Evolutionary conservation across 2,888 invertebrate genomes (phyloP).

Genomic region (Meteorus colon): DNA sequence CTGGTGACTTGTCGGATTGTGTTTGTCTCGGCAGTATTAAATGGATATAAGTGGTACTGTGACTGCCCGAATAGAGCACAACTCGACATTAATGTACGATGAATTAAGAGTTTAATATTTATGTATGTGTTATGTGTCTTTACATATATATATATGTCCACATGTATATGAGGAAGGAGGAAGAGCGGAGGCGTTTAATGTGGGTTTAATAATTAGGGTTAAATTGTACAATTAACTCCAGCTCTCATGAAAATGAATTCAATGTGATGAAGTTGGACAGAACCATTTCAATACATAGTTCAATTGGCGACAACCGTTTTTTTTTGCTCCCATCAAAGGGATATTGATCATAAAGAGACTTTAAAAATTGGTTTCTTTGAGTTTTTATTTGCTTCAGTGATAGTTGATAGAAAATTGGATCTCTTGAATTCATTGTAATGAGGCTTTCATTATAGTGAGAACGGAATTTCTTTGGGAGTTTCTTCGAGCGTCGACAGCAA

Average conservation of each 20-base stretch:
- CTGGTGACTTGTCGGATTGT: constrained; percentile 36
- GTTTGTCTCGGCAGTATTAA: constrained; percentile 17
- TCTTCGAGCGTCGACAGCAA: too few species aligned
- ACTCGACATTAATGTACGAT: constrained; percentile 10
- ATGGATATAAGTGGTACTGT: constrained; percentile 7
- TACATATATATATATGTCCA: neutral
- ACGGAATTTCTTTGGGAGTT: too few species aligned
- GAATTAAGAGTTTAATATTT: constrained; percentile 14
- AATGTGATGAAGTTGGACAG: constrained; percentile 11
- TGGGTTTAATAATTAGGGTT: constrained; percentile 55
- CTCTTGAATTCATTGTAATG: too few species aligned
- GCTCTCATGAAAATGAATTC: constrained; percentile 25
- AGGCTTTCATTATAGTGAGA: too few species aligned
- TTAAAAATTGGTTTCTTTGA: too few species aligned
- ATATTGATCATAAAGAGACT: too few species aligned
- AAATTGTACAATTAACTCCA: constrained; percentile 56
- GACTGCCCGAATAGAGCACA: neutral
- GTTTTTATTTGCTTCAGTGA: too few species aligned
- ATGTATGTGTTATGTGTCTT: constrained; percentile 1
- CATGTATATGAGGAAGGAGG: constrained; percentile 12
- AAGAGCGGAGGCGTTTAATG: constrained; percentile 39
- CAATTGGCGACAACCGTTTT: neutral
- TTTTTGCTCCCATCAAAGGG: neutral
- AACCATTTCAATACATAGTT: constrained; percentile 9
- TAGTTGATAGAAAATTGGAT: too few species aligned